Conservation (phyloP, 2,888 invertebrate species). For the Himalopsyche japonica region DNA sequence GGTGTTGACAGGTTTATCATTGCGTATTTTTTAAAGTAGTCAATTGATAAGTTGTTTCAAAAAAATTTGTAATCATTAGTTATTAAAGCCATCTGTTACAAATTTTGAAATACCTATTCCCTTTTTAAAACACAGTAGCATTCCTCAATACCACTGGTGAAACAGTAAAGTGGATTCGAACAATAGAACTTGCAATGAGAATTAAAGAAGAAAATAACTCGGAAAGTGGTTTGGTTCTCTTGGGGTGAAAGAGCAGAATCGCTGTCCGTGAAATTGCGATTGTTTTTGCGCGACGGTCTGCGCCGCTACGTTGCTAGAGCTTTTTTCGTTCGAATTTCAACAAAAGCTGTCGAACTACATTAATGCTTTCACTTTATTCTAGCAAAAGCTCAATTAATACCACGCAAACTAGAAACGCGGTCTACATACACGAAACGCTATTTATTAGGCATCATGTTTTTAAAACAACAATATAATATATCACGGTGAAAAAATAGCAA, state of each 20-base stretch:
- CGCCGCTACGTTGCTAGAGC: not conserved
- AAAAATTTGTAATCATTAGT: too few relatives aligned
- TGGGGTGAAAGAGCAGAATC: conserved; percentile 7
- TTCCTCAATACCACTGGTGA: not conserved
- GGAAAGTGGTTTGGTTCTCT: not conserved
- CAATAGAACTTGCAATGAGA: conserved; percentile 18
- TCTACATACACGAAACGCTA: not conserved
- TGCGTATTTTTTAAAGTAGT: too few relatives aligned
- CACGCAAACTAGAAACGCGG: not conserved
- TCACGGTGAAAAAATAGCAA: too few relatives aligned
- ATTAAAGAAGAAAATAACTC: conserved; percentile 7
- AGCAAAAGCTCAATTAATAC: not conserved
- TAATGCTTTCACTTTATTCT: not conserved
- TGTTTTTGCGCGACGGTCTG: conserved; percentile 6
- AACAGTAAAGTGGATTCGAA: not conserved
- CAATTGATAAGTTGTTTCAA: too few relatives aligned
- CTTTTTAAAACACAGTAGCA: not conserved
- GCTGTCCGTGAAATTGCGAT: conserved; percentile 31
- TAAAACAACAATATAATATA: too few relatives aligned
- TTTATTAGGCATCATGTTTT: too few relatives aligned
- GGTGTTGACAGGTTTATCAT: too few relatives aligned
- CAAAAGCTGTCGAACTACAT: not conserved
- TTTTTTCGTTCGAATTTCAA: not conserved
- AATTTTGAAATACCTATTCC: not conserved
- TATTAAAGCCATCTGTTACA: too few relatives aligned